These are phyloP conservation scores for Epizoanthus illoricatus DNA, from an alignment of 92 coral and sea anemone genomes.

Conservation along the genomic window DNA sequence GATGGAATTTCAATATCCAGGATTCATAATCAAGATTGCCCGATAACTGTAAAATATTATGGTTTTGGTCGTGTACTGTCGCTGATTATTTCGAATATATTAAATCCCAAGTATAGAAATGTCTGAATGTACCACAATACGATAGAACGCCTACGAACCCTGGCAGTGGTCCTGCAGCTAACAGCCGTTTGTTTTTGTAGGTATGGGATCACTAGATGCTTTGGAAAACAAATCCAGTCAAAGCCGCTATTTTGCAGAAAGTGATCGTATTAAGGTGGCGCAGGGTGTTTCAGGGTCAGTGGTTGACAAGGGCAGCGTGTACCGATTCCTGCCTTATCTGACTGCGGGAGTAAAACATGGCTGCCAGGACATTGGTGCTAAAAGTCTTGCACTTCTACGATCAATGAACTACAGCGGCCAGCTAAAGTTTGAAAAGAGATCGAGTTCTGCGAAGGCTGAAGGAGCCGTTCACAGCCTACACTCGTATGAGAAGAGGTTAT, in stretches of 20 bases:
- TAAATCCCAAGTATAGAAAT: no score
- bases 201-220: constrained; percentile 97
- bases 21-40: no score
- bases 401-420: constrained; percentile 96
- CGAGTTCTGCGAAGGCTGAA: constrained; percentile 79
- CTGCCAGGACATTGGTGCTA: constrained; percentile 96
- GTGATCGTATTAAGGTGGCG: constrained; percentile 83
- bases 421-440: constrained; percentile 86
- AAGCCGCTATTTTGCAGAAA: constrained; percentile 90
- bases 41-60: no score
- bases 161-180: no score
- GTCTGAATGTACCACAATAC: no score
- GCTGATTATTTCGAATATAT: no score
- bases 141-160: no score
- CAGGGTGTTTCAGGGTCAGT: constrained; percentile 99
- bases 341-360: constrained; percentile 91
- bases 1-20: no score
- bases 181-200: constrained; percentile 32
- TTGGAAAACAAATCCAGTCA: constrained; percentile 89
- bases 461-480: constrained; percentile 94
- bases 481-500: constrained; percentile 86
- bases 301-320: constrained; percentile 89
- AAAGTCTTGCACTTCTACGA: constrained; percentile 74
- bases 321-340: constrained; percentile 84
- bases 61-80: no score